Evolutionary conservation across 2,113 vertebrate species (phyloP).

Genomic region (Passer montanus): DNA sequence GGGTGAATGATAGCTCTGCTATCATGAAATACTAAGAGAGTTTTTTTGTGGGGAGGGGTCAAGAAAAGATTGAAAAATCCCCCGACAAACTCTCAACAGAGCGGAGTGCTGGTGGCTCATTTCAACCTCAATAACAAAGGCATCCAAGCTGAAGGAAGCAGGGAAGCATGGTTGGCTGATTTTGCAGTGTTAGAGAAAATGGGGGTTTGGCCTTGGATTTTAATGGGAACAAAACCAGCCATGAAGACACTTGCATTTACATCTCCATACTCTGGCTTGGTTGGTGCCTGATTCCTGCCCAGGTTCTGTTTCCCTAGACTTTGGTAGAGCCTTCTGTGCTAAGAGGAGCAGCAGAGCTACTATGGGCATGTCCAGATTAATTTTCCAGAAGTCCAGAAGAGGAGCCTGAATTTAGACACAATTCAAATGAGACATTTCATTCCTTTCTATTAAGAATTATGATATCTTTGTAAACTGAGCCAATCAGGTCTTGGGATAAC

Average conservation of each 20-base stretch:
- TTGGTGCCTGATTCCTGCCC: not conserved
- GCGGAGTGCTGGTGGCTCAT: not conserved
- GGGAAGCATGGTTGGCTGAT: not conserved
- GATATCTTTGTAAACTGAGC: not conserved
- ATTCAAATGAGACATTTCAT: not conserved
- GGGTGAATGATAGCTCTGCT: not conserved
- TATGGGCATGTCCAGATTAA: not conserved
- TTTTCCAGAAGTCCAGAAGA: not conserved
- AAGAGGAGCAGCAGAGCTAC: not conserved
- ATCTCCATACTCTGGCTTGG: not conserved
- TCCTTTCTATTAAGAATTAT: not conserved
- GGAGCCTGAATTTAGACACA: not conserved
- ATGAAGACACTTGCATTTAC: not conserved
- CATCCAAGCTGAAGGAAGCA: not conserved
- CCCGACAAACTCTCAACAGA: not conserved
- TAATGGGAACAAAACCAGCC: not conserved
- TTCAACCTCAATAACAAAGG: not conserved
- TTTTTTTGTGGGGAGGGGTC: accelerated
- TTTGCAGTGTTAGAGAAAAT: not conserved
- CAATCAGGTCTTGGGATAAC: not conserved
- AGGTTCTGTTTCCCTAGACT: not conserved
- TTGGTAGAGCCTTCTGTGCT: not conserved
- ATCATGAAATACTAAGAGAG: not conserved
- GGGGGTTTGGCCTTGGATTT: not conserved
- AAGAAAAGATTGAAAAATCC: not conserved